Conservation (phyloP, 2,888 invertebrate species). For the Idaea straminata region DNA sequence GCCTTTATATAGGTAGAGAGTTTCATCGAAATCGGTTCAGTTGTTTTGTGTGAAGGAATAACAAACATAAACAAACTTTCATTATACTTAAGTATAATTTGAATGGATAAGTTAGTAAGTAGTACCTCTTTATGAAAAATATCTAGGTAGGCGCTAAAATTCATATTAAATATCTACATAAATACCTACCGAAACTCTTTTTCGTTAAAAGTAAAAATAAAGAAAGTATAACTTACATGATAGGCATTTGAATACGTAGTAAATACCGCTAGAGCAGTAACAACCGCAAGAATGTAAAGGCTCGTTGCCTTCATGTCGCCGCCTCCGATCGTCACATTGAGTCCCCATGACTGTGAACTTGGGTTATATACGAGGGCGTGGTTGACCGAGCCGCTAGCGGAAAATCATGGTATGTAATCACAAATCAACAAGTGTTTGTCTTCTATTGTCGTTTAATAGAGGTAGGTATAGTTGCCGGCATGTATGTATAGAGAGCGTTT, state of each 20-base stretch:
- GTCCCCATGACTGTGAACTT: constrained; percentile 73
- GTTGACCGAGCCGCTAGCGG: constrained; percentile 54
- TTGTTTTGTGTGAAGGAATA: too few species aligned
- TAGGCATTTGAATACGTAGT: constrained; percentile 42
- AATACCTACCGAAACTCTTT: too few species aligned
- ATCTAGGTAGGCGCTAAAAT: background rate
- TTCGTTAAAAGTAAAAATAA: too few species aligned
- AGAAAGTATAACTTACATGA: constrained; percentile 46
- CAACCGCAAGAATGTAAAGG: constrained; percentile 37
- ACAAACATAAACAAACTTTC: background rate
- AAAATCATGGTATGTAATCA: constrained; percentile 60
- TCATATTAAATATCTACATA: constrained; percentile 3
- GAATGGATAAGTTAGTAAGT: too few species aligned
- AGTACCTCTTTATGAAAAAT: background rate
- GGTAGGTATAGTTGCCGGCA: background rate
- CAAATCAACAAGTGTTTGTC: constrained; percentile 40
- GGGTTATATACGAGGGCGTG: constrained; percentile 74
- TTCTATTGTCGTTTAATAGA: constrained; percentile 19
- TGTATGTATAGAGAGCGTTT: background rate
- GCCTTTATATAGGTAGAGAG: background rate
- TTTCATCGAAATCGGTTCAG: too few species aligned
- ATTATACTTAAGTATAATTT: background rate
- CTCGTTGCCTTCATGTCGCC: constrained; percentile 53
- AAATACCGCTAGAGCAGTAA: constrained; percentile 42
- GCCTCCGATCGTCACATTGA: constrained; percentile 49